These are phyloP conservation scores for Dallia pectoralis DNA, from an alignment of 2,797 vertebrate species.

Conservation along the genomic window DNA sequence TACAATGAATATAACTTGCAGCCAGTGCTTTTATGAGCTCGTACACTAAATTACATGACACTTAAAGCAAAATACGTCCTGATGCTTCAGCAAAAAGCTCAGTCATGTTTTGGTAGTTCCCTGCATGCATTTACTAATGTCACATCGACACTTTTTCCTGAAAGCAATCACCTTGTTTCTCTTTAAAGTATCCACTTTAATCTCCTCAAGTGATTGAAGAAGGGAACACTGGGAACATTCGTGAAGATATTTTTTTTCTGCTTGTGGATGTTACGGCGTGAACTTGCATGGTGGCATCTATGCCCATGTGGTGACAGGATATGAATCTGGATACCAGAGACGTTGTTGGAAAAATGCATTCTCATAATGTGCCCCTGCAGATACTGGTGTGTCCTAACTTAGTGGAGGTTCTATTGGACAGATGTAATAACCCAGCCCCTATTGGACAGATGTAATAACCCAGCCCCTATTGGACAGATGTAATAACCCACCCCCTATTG, in stretches of 20 bases:
- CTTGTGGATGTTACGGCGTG: not conserved
- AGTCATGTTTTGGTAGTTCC: not conserved
- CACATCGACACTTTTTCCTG: not conserved
- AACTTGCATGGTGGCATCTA: not conserved
- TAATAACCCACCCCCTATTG: no score
- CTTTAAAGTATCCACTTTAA: slow-evolving; percentile 1
- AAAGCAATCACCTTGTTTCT: slow-evolving; percentile 9
- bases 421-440: no score
- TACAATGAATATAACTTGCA: not conserved
- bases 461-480: no score
- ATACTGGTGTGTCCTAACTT: not conserved
- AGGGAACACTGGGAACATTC: not conserved
- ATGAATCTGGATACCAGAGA: not conserved
- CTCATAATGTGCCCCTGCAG: not conserved
- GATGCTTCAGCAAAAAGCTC: not conserved
- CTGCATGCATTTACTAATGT: not conserved
- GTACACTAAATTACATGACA: not conserved
- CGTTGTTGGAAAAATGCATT: not conserved
- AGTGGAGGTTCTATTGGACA: no score
- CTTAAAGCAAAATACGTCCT: not conserved
- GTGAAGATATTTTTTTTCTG: not conserved
- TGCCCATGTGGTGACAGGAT: not conserved
- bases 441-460: no score
- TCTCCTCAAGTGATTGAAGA: not conserved
- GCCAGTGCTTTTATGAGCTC: not conserved